Conservation (phyloP, 2,797 vertebrate species). For the Vespertilio murinus region DNA sequence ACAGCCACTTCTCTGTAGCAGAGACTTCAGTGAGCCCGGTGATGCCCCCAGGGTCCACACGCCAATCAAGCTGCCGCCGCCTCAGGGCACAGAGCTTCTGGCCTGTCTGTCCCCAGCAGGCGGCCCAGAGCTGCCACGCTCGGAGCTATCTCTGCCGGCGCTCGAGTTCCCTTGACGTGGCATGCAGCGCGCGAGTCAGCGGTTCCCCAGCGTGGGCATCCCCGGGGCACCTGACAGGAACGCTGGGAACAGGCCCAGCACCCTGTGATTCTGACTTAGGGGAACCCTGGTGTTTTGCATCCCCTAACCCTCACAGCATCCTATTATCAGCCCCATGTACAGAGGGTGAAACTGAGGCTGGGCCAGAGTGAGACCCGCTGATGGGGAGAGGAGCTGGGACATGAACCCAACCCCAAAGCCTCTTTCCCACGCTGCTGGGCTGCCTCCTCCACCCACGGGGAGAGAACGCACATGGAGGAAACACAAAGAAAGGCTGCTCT, state of each 20-base stretch:
- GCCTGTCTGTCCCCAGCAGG: background rate
- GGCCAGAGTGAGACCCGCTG: background rate
- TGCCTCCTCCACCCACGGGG: fast-evolving
- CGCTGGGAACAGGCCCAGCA: too few species aligned
- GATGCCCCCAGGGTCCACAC: background rate
- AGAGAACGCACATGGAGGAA: background rate
- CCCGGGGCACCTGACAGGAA: background rate
- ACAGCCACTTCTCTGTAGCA: background rate
- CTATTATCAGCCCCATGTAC: background rate
- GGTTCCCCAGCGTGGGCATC: background rate
- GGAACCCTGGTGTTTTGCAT: background rate
- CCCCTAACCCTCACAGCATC: background rate
- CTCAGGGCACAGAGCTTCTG: background rate
- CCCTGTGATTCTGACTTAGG: background rate
- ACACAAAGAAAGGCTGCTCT: background rate
- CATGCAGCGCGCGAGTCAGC: fast-evolving
- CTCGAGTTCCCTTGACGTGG: background rate
- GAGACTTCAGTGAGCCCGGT: background rate
- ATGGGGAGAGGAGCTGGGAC: background rate
- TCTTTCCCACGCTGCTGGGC: background rate
- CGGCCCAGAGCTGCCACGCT: background rate
- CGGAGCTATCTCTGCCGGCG: background rate
- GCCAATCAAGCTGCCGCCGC: fast-evolving
- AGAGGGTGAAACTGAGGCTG: background rate
- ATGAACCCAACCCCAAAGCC: background rate